Evolutionary conservation across 1,140 invertebrate genomes (phyloP), one percentile per base, ranked within the genome.

Genomic region (Pseudomyrmex pallidus): DNA sequence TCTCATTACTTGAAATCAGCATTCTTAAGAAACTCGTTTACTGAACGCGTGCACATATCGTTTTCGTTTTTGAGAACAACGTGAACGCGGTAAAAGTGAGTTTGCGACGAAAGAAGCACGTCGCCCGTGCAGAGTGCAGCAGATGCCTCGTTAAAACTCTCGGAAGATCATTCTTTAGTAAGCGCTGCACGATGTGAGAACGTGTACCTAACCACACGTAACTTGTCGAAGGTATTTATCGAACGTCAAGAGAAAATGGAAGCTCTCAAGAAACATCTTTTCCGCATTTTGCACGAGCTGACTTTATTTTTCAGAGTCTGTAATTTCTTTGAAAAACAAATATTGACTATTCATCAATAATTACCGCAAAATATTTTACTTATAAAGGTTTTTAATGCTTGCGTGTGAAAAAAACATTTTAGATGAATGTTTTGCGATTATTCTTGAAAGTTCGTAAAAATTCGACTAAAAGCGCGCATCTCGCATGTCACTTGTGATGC

Each of bases 141-240:
- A 80, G 64, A 54, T 61, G 62, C 50, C 63, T 83, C 72, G 67
- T 85, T 86, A 78, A 85, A 73, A 73, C 57, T 82, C 56, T 61
- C 25, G 12, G 50, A 68, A 59, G 63, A 63, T 82, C 66, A 87
- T 86, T 68, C 48, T 64, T 76, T 15, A 25, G 59, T 76, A 35
- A 17, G n/a, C 54, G 67, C 15, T 3, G 17, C 66, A 2, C 35
- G 35, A 59, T 67, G 13, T 73, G 63, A 35, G 54, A 74, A 62
- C 48, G 67, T 66, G 22, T 80, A 80, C 66, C 72, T 80, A 80
- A 59, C 76, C 76, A 13, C 76, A 59, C 7, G 10, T 46, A 56
- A 73, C 44, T 48, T 20, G 57, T 44, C 44, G 66, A 22, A 63
- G 59, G 72, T 85, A 85, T 78, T 70, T 80, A 80, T 80, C 56